Evolutionary conservation across 2,888 invertebrate species (phyloP).

Genomic region (Cantharis rustica): DNA sequence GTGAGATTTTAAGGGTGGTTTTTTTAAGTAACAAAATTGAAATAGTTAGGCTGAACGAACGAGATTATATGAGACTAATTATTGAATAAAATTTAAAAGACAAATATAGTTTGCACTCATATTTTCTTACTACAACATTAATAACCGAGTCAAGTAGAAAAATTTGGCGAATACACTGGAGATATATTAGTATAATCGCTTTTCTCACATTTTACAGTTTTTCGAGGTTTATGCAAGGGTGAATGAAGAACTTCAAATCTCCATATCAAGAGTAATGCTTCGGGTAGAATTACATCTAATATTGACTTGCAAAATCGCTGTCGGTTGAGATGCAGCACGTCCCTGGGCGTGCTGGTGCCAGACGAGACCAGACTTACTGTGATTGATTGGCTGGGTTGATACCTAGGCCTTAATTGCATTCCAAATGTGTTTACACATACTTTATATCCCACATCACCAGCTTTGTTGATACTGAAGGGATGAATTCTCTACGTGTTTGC

Average conservation of each 20-base stretch:
- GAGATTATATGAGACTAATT: neutral
- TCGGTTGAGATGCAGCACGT: slow-evolving; percentile 50
- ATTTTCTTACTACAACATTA: neutral
- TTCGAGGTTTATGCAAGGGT: neutral
- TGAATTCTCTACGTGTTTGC: slow-evolving; percentile 41
- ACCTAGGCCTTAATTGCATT: slow-evolving; percentile 55
- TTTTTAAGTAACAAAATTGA: too few species aligned
- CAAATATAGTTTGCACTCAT: neutral
- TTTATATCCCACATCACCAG: slow-evolving; percentile 48
- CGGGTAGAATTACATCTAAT: slow-evolving; percentile 52
- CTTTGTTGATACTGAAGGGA: slow-evolving; percentile 38
- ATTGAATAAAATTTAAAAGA: neutral
- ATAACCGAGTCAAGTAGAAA: neutral
- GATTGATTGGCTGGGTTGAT: slow-evolving; percentile 55
- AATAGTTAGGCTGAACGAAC: too few species aligned
- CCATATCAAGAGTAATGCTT: slow-evolving; percentile 32
- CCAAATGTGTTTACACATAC: slow-evolving; percentile 55
- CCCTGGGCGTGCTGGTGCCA: slow-evolving; percentile 53
- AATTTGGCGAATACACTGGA: neutral
- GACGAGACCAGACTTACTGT: slow-evolving; percentile 54
- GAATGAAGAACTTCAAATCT: slow-evolving; percentile 10
- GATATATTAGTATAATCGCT: neutral
- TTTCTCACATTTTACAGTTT: neutral
- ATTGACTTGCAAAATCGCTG: slow-evolving; percentile 56
- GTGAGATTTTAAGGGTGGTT: too few species aligned